Percentiles rank a stretch among this genome's conserved stretches.
phyloP scores from a whole-genome alignment of 2,797 vertebrate genomes.

The Alauda arvensis region DNA sequence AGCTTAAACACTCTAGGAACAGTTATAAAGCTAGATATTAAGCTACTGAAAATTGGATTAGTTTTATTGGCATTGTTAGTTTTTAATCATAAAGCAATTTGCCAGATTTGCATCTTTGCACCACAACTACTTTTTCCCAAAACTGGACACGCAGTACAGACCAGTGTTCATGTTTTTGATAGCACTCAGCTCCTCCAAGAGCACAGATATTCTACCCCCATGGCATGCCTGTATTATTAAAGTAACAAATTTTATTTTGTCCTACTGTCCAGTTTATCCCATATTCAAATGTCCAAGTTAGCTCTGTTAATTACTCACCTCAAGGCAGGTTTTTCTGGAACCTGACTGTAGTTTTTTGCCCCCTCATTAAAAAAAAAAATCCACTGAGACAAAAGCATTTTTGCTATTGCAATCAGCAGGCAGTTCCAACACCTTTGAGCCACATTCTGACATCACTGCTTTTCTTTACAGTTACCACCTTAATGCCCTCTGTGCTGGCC shows the following conservation, averaged over 20 bases:
- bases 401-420: not conserved
- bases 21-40: not conserved
- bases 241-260: not conserved
- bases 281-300: not conserved
- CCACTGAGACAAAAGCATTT: not conserved
- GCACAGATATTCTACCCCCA: not conserved
- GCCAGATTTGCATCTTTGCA: not conserved
- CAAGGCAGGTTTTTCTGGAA: not conserved
- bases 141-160: not conserved
- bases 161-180: not conserved
- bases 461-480: not conserved
- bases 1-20: not conserved
- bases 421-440: not conserved
- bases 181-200: not conserved
- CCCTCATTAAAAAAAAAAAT: not conserved
- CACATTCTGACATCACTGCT: not conserved
- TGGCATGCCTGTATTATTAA: not conserved
- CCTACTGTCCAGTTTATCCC: not conserved
- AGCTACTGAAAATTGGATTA: not conserved
- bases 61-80: not conserved
- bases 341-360: not conserved
- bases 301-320: not conserved
- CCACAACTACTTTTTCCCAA: not conserved
- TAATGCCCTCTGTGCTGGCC: not conserved
- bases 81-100: not conserved